Evolutionary conservation across 2,888 invertebrate genomes (phyloP).

Genomic region (Ischnura elegans): DNA sequence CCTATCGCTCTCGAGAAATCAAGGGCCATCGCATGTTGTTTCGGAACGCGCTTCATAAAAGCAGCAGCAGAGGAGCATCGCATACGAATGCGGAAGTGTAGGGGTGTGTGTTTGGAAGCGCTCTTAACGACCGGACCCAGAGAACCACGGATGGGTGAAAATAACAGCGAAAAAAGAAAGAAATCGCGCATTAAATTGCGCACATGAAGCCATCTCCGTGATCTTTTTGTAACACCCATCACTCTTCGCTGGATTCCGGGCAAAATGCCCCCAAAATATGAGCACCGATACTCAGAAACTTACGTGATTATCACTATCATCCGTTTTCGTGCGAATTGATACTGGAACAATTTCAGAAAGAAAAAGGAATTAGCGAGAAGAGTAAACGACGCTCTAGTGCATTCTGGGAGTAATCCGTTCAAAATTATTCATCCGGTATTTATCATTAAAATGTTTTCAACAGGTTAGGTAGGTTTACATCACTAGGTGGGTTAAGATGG

Average conservation of each 20-base stretch:
- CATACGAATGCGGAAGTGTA: not conserved
- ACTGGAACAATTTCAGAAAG: not conserved
- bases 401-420: too few species aligned
- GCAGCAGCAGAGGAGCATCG: not conserved
- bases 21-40: not conserved
- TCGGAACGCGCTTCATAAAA: not conserved
- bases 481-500: too few species aligned
- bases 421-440: too few species aligned
- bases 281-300: not conserved
- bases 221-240: not conserved
- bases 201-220: not conserved
- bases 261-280: not conserved
- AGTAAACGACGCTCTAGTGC: too few species aligned
- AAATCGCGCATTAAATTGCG: not conserved
- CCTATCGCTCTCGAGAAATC: not conserved
- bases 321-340: not conserved
- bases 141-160: not conserved
- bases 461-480: too few species aligned
- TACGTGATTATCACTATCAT: not conserved
- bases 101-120: not conserved
- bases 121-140: not conserved
- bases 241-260: not conserved
- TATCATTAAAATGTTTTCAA: too few species aligned
- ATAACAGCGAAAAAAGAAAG: not conserved
- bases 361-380: not conserved